Base-by-base conservation (phyloP, 2,113 vertebrate genomes). In the Malurus cyaneus region DNA sequence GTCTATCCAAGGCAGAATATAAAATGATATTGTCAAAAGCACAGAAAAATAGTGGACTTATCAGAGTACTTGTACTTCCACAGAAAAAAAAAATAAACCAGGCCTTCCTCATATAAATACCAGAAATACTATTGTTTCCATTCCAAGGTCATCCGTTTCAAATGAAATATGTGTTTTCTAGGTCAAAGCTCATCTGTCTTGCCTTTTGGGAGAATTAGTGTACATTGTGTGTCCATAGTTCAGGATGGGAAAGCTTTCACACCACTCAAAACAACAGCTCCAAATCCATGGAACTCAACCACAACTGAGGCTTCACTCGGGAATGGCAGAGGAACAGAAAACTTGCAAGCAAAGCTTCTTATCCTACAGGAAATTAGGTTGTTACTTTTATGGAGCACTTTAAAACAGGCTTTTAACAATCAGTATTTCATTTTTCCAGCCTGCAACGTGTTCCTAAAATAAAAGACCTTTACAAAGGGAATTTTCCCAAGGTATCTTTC, bases 391-490 rank as follows among this genome's bases (percentile, higher is more conserved):
- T 5, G 8, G 17, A 87, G 10, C 26, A 54, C 23, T 24, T 31
- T 4, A 16, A 84, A 87, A 29, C 2, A 25, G 14, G 9, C 28
- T 90, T 92, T 62, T 29, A 86, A 52, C 25, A 57, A 69, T 13
- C 15, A 46, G 2, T 14, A 70, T 50, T 93, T 60, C 21, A 42
- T 60, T 88, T 88, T 67, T 34, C 61, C 53, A 83, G 67, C 67
- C 61, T 9, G 12, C 3, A 50, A 8, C 0, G 0, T 12, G 16
- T 42, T 25, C 41, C 77, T 54, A 28, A 60, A 90, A 28, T 16
- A 79, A 29, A 49, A 18, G 6, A 26, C 16, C 13, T 42, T 72
- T 50, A 46, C 59, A 36, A 41, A 72, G 14, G 31, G 25, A 34
- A 36, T 56, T 46, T 64, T 88, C 50, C 62, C 76, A 60, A 56